Base-by-base conservation (phyloP, 2,888 invertebrate species). In the Leptinotarsa rubiginosa region DNA sequence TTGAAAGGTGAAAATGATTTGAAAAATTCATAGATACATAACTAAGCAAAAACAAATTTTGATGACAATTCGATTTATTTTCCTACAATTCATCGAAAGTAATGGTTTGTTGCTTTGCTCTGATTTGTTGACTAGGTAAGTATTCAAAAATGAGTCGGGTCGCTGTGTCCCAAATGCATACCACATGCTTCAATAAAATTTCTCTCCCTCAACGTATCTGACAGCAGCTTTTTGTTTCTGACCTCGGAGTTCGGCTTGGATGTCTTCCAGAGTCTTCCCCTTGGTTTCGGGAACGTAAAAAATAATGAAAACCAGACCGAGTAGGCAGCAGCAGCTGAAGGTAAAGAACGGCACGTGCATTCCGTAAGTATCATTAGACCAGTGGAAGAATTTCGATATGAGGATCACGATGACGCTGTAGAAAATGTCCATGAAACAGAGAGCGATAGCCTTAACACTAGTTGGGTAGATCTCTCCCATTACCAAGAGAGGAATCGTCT, bases 391-490 rank as follows among this genome's bases (percentile, higher is more conserved):
- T 72, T 89, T 87, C 0, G 90, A 88, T 3, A 89, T 87, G 16
- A 89, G 75, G 70, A 89, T 89, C 0, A 88, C 89, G 62, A 88
- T 86, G 2, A 88, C 76, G 66, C 90, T 89, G 71, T 89, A 90
- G 71, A 89, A 88, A 70, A 91, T 86, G 15, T 91, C 89, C 2
- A 90, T 89, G 4, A 90, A 83, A 18, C 90, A 90, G n/a, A 91
- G 87, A 0, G 92, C 91, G 16, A 89, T 86, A 0, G 91, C 90
- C 80, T 91, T 89, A 1, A 90, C 90, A 77, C 89, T 88, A 0
- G 89, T 84, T 70, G 92, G 89, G 83, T 92, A 90, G 3, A 91
- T 83, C 84, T 91, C 91, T 0, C 89, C 88, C 78, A 90, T 86
- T 56, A 90, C 85, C 56, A 90, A 85, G 78, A 89, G 88, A 0